phyloP scores from a whole-genome alignment of 2,888 invertebrate genomes.

The Polia nebulosa region DNA sequence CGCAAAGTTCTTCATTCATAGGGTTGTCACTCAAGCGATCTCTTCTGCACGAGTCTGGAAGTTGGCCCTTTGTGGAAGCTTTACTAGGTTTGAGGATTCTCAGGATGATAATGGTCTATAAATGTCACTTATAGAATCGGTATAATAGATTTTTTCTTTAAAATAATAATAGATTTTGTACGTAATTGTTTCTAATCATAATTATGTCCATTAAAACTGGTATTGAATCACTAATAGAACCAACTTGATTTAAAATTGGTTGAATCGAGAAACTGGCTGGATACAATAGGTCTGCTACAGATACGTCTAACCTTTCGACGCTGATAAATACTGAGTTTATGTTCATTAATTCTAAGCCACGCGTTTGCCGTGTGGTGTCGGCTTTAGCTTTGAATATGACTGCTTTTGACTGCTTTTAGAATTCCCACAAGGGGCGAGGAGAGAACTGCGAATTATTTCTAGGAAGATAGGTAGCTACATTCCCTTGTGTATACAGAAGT shows the following conservation, averaged over 20 bases:
- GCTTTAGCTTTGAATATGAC: constrained; percentile 5
- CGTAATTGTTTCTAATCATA: too few species aligned
- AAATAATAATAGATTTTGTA: too few species aligned
- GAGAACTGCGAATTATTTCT: constrained; percentile 19
- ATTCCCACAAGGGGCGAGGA: constrained; percentile 2
- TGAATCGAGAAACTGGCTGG: not conserved
- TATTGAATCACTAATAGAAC: not conserved
- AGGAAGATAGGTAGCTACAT: not conserved
- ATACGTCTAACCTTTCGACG: not conserved
- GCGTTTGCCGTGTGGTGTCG: not conserved
- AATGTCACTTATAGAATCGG: not conserved
- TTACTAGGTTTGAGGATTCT: not conserved
- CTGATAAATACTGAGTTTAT: not conserved
- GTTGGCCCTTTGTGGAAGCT: not conserved
- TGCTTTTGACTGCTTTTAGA: too few species aligned
- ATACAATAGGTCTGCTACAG: not conserved
- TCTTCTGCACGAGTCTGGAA: constrained; percentile 2
- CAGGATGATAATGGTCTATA: not conserved
- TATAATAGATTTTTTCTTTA: not conserved
- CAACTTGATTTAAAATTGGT: not conserved
- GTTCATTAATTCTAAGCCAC: constrained; percentile 1
- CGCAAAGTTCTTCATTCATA: constrained; percentile 18
- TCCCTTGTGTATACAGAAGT: constrained; percentile 1
- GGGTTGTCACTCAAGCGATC: constrained; percentile 11
- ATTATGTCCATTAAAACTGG: too few species aligned